Evolutionary conservation across 2,113 vertebrate species (phyloP).

Genomic region (Nothobranchius kuhntae): DNA sequence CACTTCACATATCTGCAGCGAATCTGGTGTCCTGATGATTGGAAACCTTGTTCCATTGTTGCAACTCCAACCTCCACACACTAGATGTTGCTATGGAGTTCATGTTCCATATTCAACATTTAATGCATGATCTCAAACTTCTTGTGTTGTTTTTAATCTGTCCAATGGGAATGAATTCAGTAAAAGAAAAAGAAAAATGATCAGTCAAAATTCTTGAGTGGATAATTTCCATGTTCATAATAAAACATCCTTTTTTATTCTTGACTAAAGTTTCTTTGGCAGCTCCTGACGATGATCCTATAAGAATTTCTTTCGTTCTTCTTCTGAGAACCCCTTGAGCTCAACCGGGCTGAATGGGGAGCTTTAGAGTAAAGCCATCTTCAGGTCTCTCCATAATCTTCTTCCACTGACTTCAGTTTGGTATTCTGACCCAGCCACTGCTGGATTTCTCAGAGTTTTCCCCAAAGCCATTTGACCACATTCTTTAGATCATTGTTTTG

Average conservation of each 20-base stretch:
- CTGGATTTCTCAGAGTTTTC: background rate
- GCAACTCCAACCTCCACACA: no score
- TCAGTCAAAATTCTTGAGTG: no score
- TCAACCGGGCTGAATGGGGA: background rate
- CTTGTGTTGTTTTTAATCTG: background rate
- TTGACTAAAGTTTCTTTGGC: background rate
- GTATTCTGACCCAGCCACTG: background rate
- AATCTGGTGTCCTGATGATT: no score
- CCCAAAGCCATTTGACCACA: background rate
- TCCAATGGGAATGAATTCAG: background rate
- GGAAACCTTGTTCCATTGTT: no score
- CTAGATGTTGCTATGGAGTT: no score
- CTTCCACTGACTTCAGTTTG: background rate
- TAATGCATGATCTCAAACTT: background rate
- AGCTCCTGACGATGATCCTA: background rate
- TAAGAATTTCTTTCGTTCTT: background rate
- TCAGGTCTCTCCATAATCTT: background rate
- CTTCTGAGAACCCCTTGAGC: background rate
- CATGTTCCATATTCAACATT: background rate
- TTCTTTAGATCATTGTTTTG: background rate
- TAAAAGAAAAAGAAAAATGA: no score
- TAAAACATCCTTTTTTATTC: no score
- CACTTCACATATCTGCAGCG: no score
- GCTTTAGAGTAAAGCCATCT: background rate
- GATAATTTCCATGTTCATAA: no score